Percentiles rank a stretch among this genome's conserved stretches.
Conservation (phyloP, 2,888 invertebrate genomes). For the Heliconius aoede region DNA sequence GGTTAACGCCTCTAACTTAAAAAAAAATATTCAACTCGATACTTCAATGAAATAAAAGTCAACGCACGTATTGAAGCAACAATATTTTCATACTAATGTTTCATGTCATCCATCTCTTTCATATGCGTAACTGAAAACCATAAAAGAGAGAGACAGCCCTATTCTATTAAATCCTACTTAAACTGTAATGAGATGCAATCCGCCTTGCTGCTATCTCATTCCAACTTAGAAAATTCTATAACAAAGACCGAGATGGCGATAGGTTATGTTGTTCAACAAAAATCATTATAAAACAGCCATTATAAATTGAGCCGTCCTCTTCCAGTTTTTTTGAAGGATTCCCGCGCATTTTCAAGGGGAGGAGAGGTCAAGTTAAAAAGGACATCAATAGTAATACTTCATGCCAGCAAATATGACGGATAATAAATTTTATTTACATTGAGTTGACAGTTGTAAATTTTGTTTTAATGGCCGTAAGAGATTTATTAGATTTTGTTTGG, state of each 20-base stretch:
- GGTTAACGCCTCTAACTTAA: constrained; percentile 30
- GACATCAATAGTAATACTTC: constrained; percentile 58
- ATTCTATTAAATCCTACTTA: constrained; percentile 52
- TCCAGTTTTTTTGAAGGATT: constrained; percentile 45
- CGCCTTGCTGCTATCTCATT: constrained; percentile 58
- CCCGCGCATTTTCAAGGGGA: constrained; percentile 49
- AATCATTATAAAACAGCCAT: constrained; percentile 36
- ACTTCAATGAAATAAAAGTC: constrained; percentile 45
- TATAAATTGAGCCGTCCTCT: constrained; percentile 51
- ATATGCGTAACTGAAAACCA: constrained; percentile 34
- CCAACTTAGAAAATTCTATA: constrained; percentile 48
- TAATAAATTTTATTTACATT: constrained; percentile 64
- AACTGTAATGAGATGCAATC: constrained; percentile 72
- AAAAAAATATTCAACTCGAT: constrained; percentile 39
- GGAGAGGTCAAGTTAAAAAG: constrained; percentile 51
- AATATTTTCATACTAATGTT: constrained; percentile 62
- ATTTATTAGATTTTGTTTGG: constrained; percentile 52
- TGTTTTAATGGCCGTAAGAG: constrained; percentile 61
- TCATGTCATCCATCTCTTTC: constrained; percentile 53
- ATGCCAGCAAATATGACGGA: constrained; percentile 61
- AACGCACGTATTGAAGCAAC: constrained; percentile 45
- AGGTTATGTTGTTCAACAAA: constrained; percentile 43
- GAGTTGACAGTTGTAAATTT: constrained; percentile 65
- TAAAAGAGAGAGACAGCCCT: constrained; percentile 57
- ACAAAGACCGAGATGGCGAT: constrained; percentile 51